These are phyloP conservation scores for Antrozous pallidus DNA, from an alignment of 2,797 vertebrate species.

Conservation along the genomic window DNA sequence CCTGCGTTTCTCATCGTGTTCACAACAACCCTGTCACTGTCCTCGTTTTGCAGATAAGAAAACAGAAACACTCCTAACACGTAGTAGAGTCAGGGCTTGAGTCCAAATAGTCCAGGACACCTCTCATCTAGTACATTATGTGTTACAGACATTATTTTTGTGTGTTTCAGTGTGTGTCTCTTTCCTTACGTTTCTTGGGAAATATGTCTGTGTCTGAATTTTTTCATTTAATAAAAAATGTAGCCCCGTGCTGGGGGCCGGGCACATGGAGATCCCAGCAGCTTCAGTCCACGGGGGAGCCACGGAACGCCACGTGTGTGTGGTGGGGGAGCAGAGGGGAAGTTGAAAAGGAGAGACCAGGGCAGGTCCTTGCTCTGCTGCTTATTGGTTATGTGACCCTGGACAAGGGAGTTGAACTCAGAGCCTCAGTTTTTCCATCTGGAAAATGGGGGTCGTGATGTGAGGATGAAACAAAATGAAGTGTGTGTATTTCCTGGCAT, in stretches of 20 bases:
- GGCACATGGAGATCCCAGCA: neutral
- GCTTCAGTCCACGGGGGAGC: neutral
- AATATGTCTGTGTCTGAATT: neutral
- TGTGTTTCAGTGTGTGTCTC: neutral
- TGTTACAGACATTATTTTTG: neutral
- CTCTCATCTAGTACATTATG: neutral
- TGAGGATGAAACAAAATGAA: neutral
- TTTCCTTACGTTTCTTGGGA: neutral
- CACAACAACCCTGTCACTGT: neutral
- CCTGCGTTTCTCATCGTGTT: neutral
- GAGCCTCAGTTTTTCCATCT: neutral
- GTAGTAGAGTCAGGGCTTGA: neutral
- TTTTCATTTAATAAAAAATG: conserved; percentile 12
- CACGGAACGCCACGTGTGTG: neutral
- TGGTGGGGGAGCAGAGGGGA: neutral
- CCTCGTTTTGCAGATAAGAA: neutral
- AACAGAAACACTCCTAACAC: neutral
- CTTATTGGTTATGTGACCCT: neutral
- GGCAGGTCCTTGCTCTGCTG: neutral
- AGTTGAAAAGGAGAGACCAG: neutral
- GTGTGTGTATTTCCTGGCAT: neutral
- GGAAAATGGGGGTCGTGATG: neutral
- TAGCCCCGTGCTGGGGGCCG: neutral
- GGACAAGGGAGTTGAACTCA: neutral
- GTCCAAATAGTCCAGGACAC: neutral